Conservation (phyloP, 2,888 invertebrate genomes). For the Pseudoips prasinana region DNA sequence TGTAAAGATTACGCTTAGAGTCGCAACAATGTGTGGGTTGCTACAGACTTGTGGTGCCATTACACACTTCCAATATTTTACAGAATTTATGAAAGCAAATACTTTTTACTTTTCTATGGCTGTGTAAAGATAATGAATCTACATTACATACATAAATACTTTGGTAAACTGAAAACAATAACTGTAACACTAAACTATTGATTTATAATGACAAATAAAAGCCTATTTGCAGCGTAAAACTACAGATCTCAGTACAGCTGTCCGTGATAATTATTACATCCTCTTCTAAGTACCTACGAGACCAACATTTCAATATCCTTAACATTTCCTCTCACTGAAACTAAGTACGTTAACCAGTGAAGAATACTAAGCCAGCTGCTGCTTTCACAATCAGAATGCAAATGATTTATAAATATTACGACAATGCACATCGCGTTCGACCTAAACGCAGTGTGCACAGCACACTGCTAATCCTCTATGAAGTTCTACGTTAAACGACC, state of each 20-base stretch:
- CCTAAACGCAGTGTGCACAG: constrained; percentile 48
- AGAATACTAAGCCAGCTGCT: constrained; percentile 43
- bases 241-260: constrained; percentile 28
- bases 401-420: constrained; percentile 30
- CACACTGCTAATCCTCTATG: constrained; percentile 40
- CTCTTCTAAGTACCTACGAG: constrained; percentile 34
- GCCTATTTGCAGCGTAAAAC: constrained; percentile 18
- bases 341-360: constrained; percentile 40
- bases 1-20: constrained; percentile 18
- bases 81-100: no score
- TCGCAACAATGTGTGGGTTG: constrained; percentile 2
- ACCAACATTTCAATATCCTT: constrained; percentile 30
- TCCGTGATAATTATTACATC: constrained; percentile 20
- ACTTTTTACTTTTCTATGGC: not conserved
- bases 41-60: no score
- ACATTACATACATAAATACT: constrained; percentile 54
- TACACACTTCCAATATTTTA: no score
- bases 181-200: constrained; percentile 52
- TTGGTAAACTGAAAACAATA: constrained; percentile 73
- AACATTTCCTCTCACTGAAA: constrained; percentile 20
- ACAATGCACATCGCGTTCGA: constrained; percentile 30
- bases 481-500: constrained; percentile 22
- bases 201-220: constrained; percentile 41
- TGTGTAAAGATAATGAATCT: constrained; percentile 22
- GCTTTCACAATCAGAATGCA: constrained; percentile 28